Percentiles rank a stretch among this genome's conserved stretches.
Evolutionary conservation across 1,140 invertebrate species (phyloP).

Genomic region (Dendroctonus ponderosae): DNA sequence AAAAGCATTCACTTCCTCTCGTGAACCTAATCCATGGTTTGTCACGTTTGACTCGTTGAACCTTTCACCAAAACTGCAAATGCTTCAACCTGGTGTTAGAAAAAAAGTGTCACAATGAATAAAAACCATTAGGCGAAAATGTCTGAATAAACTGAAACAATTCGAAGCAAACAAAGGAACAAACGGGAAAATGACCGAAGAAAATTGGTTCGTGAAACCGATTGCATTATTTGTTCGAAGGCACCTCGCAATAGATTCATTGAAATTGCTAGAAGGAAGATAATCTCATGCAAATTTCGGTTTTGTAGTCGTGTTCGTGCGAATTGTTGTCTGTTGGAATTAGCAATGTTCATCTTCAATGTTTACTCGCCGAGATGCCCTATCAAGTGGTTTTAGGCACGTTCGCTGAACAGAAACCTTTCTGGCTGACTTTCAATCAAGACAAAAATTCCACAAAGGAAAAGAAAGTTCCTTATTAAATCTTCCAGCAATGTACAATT

Average conservation of each 20-base stretch:
- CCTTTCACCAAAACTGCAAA: no score
- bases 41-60: no score
- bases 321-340: slow-evolving; percentile 16
- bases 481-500: no score
- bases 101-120: no score
- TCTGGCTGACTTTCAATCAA: no score
- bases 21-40: no score
- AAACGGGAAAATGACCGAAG: not conserved
- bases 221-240: slow-evolving; percentile 9
- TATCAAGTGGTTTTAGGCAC: not conserved
- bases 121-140: no score
- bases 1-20: no score
- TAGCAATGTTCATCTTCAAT: slow-evolving; percentile 12
- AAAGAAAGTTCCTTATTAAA: no score
- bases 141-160: no score
- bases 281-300: slow-evolving; percentile 23
- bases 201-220: not conserved
- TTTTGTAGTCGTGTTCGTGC: slow-evolving; percentile 21
- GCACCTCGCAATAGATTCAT: slow-evolving; percentile 18
- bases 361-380: slow-evolving; percentile 6
- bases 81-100: no score
- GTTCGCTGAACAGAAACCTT: not conserved
- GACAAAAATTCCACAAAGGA: no score
- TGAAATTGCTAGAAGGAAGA: slow-evolving; percentile 18
- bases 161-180: not conserved